A percentile compares a stretch with the other conserved stretches of the same genome.
phyloP scores from a whole-genome alignment of 1,140 invertebrate genomes.

The Cepaea nemoralis region DNA sequence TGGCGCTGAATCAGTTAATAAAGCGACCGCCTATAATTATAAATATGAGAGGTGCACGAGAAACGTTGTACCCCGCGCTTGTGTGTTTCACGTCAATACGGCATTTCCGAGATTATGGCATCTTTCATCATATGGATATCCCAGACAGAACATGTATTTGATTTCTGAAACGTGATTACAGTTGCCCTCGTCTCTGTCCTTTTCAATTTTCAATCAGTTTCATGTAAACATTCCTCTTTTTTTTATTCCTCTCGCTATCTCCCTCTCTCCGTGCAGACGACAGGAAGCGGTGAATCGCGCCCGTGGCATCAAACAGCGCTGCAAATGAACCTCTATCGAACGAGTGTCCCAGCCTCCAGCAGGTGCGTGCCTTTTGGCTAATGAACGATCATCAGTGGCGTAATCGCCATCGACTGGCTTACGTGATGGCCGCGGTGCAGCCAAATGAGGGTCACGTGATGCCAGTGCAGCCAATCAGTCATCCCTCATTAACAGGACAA shows the following conservation, averaged over 20 bases:
- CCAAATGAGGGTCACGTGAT: too few species aligned
- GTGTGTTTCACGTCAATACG: too few species aligned
- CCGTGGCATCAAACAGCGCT: background rate
- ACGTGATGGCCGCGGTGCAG: background rate
- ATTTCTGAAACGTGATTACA: background rate
- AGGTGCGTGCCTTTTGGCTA: conserved; percentile 3
- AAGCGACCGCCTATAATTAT: too few species aligned
- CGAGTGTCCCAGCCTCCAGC: background rate
- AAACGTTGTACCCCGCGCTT: too few species aligned
- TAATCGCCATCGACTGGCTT: conserved; percentile 6
- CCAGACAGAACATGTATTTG: background rate
- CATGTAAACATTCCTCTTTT: background rate
- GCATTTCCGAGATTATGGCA: too few species aligned
- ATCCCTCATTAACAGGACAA: background rate
- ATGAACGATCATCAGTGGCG: conserved; percentile 7
- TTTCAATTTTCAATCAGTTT: background rate
- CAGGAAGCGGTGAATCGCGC: background rate
- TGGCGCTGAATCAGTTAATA: too few species aligned
- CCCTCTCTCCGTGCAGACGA: background rate
- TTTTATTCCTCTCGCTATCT: background rate
- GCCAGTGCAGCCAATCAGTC: conserved; percentile 11
- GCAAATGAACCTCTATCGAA: conserved; percentile 9
- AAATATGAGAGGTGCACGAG: too few species aligned
- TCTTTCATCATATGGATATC: background rate
- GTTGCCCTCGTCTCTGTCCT: background rate